Evolutionary conservation across 2,797 vertebrate species (phyloP), one percentile per base, ranked within the genome.

Genomic region (Galago senegalensis): DNA sequence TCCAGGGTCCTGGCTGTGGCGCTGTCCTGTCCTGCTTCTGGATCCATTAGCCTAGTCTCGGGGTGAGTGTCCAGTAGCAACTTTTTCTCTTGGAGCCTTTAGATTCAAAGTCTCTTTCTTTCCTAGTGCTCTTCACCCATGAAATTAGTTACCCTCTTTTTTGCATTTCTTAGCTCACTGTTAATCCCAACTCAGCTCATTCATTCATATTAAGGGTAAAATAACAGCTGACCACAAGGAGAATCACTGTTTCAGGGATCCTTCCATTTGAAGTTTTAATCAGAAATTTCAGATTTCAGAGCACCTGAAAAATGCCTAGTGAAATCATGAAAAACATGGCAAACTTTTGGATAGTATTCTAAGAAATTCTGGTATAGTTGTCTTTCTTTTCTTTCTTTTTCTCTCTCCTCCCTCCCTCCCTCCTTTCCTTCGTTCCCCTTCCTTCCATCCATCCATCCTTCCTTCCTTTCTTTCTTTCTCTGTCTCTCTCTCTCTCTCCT

Each of bases 1-100:
- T n/a, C 5, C 9, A 10, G 7, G 7, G 0, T 21, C 86, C 25
- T 46, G 1, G 5, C 3, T 53, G 0, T 76, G 23, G 18, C 9
- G 7, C 25, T 87, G 20, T 6, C 10, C 7, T 1, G 5, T 4
- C 25, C 2, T 31, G 13, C 20, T 43, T 34, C n/a, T 61, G 37
- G 8, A 5, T 3, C 63, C 43, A 3, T 16, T 25, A 75, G 34
- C 13, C 18, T 83, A 67, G 10, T 11, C n/a, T 10, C 1, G 1
- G 27, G 9, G 13, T 23, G 4, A 17, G 27, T 4, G 17, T 16
- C 4, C 4, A n/a, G 5, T n/a, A 31, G n/a, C 3, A 29, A 43
- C 9, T 72, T 46, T 56, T 46, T 46, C 2, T 58, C 25, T 43
- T 72, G 29, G 14, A 10, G 56, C 16, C 7, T 5, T 5, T 18